Base-by-base conservation (phyloP, 2,113 vertebrate genomes). In the Istiophorus platypterus region DNA sequence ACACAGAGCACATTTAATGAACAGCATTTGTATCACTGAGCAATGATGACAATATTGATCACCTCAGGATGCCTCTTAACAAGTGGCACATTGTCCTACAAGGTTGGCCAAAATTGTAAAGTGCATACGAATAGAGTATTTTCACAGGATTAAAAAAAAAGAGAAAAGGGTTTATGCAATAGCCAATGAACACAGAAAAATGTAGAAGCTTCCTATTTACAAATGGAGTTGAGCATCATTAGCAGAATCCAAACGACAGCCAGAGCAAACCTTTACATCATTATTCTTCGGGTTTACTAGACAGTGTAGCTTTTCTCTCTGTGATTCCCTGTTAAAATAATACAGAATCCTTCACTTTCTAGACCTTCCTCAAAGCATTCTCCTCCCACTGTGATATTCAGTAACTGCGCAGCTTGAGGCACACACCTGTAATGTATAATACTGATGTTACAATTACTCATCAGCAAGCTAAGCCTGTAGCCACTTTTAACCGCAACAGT, bases 1-100 rank as follows among this genome's bases (percentile, higher is more conserved):
- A 78, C 26, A 64, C n/a, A 62, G 14, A 45, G 39, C 31, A 76
- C 58, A 85, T 91, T 90, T 92, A 91, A 78, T 92, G 31, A 58
- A 64, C 82, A 82, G 49, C 74, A 69, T 45, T 76, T 69, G 26
- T 29, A 74, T 66, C 70, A 81, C 51, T 77, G 57, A 89, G 62
- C 20, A 80, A 1, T 41, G 15, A 26, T 14, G 39, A 51, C 57
- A 78, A 39, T 3, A 12, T 63, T 51, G 64, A 37, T 82, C 68
- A 56, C 54, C 4, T 76, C 15, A 5, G 31, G 26, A 63, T 39
- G 26, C 29, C 31, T 73, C 34, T 47, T 24, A 56, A 69, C 13
- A 68, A 26, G 20, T 26, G 8, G 8, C 18, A 29, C 52, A 34
- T 14, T 69, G 37, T 42, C 34, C 47, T 47, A 51, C 34, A 29